A percentile compares a stretch with the other conserved stretches of the same genome.
These are phyloP conservation scores for Diadophis punctatus DNA, from an alignment of 2,113 vertebrate genomes.

Conservation along the genomic window DNA sequence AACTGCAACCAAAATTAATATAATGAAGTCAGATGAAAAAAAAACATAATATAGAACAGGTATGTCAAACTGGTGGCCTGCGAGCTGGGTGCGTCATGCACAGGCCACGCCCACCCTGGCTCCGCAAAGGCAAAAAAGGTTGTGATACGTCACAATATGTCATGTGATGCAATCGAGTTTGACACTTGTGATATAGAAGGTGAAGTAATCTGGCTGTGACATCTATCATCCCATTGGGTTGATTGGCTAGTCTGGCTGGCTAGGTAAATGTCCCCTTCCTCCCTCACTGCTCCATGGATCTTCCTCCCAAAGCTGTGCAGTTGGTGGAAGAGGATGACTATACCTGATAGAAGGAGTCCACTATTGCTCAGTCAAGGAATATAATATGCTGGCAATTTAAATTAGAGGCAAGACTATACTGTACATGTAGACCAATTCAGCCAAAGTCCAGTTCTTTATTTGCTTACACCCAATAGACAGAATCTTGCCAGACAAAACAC, in stretches of 20 bases:
- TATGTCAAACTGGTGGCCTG: no score
- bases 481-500: neutral
- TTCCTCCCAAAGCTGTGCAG: neutral
- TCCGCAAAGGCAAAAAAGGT: no score
- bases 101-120: no score
- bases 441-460: neutral
- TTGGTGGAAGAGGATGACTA: neutral
- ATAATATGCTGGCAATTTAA: neutral
- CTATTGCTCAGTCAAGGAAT: neutral
- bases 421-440: neutral
- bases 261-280: neutral
- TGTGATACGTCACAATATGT: no score
- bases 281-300: neutral
- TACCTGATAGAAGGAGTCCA: neutral
- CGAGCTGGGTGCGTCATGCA: rapidly evolving
- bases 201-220: neutral
- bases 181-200: neutral
- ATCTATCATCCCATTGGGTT: neutral
- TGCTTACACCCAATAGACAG: neutral
- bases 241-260: neutral
- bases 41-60: no score
- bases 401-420: neutral
- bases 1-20: neutral
- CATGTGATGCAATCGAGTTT: no score
- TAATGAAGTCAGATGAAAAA: neutral